phyloP scores from a whole-genome alignment of 2,888 invertebrate species.

The Spodoptera littoralis region DNA sequence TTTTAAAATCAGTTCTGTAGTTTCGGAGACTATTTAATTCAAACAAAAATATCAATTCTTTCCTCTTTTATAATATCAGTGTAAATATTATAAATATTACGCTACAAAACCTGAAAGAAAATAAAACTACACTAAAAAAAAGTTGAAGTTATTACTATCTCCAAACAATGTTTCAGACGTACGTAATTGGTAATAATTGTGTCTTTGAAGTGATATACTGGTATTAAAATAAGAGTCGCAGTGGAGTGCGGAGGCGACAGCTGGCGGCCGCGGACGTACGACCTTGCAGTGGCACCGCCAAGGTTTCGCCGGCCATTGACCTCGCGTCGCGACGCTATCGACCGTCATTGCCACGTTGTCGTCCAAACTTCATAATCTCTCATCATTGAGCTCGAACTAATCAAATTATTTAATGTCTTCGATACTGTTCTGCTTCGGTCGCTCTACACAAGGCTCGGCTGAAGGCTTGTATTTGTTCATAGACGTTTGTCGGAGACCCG shows the following conservation, averaged over 20 bases:
- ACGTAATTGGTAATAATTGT: background rate
- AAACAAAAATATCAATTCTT: too few species aligned
- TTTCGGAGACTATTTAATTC: too few species aligned
- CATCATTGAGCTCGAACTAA: constrained; percentile 11
- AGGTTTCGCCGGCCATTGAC: constrained; percentile 72
- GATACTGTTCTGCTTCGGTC: constrained; percentile 39
- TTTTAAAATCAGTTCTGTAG: too few species aligned
- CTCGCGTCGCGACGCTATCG: constrained; percentile 65
- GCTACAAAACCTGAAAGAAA: too few species aligned
- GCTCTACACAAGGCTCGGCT: constrained; percentile 35
- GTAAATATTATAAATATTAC: too few species aligned
- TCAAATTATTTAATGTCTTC: constrained; percentile 22
- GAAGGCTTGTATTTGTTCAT: constrained; percentile 34
- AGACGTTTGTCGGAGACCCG: constrained; percentile 38
- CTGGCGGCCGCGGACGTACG: constrained; percentile 60
- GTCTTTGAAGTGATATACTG: constrained; percentile 1
- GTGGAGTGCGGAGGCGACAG: constrained; percentile 38
- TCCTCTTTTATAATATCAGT: too few species aligned
- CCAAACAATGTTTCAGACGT: too few species aligned
- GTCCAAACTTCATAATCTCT: constrained; percentile 25
- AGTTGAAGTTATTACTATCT: too few species aligned
- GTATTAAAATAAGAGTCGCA: constrained; percentile 11
- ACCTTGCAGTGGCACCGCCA: constrained; percentile 74
- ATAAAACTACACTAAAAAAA: too few species aligned
- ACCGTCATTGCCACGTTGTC: constrained; percentile 52